Percentiles rank a stretch among this genome's conserved stretches.
Conservation (phyloP, 2,797 vertebrate species). For the Eleutherodactylus coqui region DNA sequence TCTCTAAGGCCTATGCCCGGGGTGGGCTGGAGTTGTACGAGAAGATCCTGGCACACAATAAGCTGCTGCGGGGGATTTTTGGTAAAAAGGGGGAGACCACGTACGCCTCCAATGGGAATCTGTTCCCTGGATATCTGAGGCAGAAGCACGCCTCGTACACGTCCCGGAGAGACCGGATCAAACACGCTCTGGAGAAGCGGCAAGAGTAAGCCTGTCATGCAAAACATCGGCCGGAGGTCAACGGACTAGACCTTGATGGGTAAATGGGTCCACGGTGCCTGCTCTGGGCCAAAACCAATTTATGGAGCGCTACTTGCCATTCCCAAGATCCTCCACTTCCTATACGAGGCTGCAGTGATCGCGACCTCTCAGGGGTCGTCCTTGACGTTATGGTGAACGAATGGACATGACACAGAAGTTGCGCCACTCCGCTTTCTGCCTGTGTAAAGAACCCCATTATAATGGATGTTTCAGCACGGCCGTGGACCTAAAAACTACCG, state of each 20-base stretch:
- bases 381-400: no score
- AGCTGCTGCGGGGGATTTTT: slow-evolving; percentile 83
- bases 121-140: slow-evolving; percentile 83
- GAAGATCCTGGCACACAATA: slow-evolving; percentile 86
- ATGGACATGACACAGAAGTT: no score
- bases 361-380: no score
- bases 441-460: no score
- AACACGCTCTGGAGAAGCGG: slow-evolving; percentile 76
- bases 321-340: no score
- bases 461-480: no score
- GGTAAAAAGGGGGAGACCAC: slow-evolving; percentile 81
- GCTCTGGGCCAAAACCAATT: no score
- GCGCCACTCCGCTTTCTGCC: background rate
- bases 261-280: no score
- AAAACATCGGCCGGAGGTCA: background rate
- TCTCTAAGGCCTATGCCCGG: slow-evolving; percentile 81
- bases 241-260: background rate
- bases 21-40: slow-evolving; percentile 94
- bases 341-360: no score
- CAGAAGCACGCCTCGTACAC: slow-evolving; percentile 89
- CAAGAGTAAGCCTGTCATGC: slow-evolving; percentile 53
- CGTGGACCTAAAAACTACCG: no score
- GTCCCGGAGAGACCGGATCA: slow-evolving; percentile 81
- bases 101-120: slow-evolving; percentile 87
- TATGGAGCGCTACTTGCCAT: no score